phyloP scores from a whole-genome alignment of 1,140 invertebrate genomes.

The Macrobrachium nipponense region DNA sequence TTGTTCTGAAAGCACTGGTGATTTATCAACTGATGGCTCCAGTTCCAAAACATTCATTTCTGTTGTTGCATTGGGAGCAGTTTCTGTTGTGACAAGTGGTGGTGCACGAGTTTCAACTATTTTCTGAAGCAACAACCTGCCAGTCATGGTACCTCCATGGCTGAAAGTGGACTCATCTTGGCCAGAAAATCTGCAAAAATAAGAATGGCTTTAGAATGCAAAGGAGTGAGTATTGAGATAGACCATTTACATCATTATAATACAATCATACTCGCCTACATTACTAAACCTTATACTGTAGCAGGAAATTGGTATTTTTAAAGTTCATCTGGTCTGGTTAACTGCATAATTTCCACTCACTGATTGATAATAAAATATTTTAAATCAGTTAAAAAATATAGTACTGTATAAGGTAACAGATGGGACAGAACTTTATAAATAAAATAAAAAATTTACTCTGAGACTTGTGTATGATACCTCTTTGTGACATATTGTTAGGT shows the following conservation, averaged over 20 bases:
- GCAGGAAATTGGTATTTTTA: no score
- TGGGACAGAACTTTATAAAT: no score
- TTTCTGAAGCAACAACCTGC: slow-evolving; percentile 67
- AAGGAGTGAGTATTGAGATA: background rate
- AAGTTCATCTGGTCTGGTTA: no score
- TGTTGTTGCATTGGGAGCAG: slow-evolving; percentile 59
- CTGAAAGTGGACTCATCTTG: slow-evolving; percentile 61
- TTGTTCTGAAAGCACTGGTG: slow-evolving; percentile 78
- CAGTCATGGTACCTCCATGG: slow-evolving; percentile 63
- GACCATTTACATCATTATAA: background rate
- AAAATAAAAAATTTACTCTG: no score
- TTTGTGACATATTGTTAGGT: no score
- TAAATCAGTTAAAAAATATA: no score
- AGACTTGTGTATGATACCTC: no score
- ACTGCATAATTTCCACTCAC: no score
- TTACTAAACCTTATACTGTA: no score
- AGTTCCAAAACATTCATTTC: slow-evolving; percentile 66
- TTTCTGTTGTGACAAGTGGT: slow-evolving; percentile 51
- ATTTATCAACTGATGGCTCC: slow-evolving; percentile 77
- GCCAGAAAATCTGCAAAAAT: slow-evolving; percentile 49
- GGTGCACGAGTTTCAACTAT: slow-evolving; percentile 61
- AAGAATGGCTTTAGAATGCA: background rate
- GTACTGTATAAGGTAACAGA: no score
- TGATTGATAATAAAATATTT: no score
- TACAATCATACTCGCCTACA: background rate